These are phyloP conservation scores for Selene dorsalis DNA, from an alignment of 2,797 vertebrate genomes.

Conservation along the genomic window DNA sequence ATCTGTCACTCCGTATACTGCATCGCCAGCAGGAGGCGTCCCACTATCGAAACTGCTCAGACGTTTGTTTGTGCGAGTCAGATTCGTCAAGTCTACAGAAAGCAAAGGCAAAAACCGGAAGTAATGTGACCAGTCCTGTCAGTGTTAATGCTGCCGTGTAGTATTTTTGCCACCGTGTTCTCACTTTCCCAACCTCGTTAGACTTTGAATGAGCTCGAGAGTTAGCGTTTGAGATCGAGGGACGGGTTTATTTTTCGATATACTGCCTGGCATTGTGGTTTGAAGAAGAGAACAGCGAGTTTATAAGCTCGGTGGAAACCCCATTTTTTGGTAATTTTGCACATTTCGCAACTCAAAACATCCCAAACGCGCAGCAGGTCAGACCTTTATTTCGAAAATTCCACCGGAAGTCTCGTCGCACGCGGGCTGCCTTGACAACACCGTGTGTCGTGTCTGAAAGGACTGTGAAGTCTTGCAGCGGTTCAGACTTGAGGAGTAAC, in stretches of 20 bases:
- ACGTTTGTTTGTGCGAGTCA: background rate
- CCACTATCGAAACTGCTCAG: background rate
- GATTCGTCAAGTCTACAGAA: slow-evolving; percentile 22
- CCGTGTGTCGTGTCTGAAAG: slow-evolving; percentile 56
- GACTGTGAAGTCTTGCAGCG: slow-evolving; percentile 71
- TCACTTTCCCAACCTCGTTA: rapidly evolving
- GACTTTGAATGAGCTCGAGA: background rate
- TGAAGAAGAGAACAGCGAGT: no score
- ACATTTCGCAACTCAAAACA: background rate
- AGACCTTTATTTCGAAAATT: slow-evolving; percentile 51
- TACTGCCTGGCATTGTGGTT: background rate
- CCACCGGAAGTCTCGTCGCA: background rate
- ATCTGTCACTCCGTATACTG: background rate
- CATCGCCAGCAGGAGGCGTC: slow-evolving; percentile 50
- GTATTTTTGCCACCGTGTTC: background rate
- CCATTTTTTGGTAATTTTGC: no score
- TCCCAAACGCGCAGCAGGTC: no score
- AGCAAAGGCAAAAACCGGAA: slow-evolving; percentile 18
- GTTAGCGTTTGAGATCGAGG: rapidly evolving
- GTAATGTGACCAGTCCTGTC: background rate
- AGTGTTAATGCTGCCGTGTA: background rate
- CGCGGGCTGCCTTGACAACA: background rate
- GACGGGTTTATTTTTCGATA: no score
- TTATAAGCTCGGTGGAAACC: no score
- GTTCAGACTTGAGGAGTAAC: slow-evolving; percentile 64